phyloP scores from a whole-genome alignment of 2,888 invertebrate species.

The Coenonympha glycerion region DNA sequence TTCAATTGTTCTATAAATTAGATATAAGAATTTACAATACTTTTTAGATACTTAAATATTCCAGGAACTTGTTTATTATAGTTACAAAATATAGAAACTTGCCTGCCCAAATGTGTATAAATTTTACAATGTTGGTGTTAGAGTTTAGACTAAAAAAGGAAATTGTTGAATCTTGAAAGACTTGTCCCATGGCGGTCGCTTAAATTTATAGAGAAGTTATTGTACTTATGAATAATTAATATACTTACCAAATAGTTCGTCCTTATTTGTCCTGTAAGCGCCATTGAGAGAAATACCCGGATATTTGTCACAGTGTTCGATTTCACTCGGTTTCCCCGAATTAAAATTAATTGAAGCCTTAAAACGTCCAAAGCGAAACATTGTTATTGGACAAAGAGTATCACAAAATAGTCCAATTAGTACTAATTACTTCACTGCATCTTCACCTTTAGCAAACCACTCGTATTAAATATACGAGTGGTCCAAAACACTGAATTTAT shows the following conservation, averaged over 20 bases:
- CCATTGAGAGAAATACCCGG: slow-evolving; percentile 44
- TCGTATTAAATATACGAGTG: neutral
- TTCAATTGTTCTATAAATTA: neutral
- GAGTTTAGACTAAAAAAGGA: too few relatives aligned
- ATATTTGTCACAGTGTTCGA: slow-evolving; percentile 36
- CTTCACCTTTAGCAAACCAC: slow-evolving; percentile 31
- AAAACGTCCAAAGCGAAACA: slow-evolving; percentile 54
- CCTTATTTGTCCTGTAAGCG: slow-evolving; percentile 52
- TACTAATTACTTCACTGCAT: slow-evolving; percentile 32
- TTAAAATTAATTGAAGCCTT: slow-evolving; percentile 50
- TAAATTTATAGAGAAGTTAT: too few relatives aligned
- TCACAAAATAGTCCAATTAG: slow-evolving; percentile 33
- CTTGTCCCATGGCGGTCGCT: too few relatives aligned
- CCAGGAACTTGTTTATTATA: too few relatives aligned
- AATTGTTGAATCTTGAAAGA: too few relatives aligned
- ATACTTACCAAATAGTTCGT: slow-evolving; percentile 52
- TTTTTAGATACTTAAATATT: too few relatives aligned
- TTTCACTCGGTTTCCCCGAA: slow-evolving; percentile 33
- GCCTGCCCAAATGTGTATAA: too few relatives aligned
- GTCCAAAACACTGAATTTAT: neutral
- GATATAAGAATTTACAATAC: neutral
- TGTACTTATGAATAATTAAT: slow-evolving; percentile 23
- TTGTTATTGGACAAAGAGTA: slow-evolving; percentile 34
- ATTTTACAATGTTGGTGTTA: too few relatives aligned
- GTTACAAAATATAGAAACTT: too few relatives aligned